phyloP scores from a whole-genome alignment of 2,888 invertebrate species.

The Eupithecia abbreviata region DNA sequence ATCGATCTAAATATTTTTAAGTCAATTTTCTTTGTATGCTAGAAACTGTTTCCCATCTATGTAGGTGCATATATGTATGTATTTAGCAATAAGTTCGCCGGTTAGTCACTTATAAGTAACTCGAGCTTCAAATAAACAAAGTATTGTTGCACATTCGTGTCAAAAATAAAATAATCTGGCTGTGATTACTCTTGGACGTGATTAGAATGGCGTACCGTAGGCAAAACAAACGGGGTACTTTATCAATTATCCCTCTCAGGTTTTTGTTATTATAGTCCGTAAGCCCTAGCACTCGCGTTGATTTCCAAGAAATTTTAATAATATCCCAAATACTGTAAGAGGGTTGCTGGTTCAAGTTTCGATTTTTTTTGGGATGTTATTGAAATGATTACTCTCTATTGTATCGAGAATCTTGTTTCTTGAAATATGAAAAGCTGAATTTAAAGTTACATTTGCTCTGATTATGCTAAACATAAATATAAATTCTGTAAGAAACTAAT shows the following conservation, averaged over 20 bases:
- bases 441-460: not conserved
- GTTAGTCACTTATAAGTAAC: slow-evolving; percentile 22
- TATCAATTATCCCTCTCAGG: not conserved
- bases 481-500: not conserved
- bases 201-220: slow-evolving; percentile 55
- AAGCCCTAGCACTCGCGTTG: no score
- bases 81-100: not conserved
- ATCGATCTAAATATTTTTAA: no score
- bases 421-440: not conserved
- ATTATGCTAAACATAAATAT: no score
- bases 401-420: not conserved
- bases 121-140: slow-evolving; percentile 61
- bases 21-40: not conserved
- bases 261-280: no score
- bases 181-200: slow-evolving; percentile 63
- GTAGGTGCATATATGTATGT: not conserved
- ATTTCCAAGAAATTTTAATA: no score
- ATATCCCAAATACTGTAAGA: no score
- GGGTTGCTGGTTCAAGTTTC: no score
- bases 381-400: not conserved
- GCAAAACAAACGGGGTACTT: slow-evolving; percentile 41
- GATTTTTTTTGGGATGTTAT: no score
- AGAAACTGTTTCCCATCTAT: not conserved
- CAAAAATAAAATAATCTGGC: slow-evolving; percentile 60
- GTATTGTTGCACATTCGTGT: slow-evolving; percentile 62